Evolutionary conservation across 2,113 vertebrate genomes (phyloP), one percentile per base, ranked within the genome.

Genomic region (Vidua macroura): DNA sequence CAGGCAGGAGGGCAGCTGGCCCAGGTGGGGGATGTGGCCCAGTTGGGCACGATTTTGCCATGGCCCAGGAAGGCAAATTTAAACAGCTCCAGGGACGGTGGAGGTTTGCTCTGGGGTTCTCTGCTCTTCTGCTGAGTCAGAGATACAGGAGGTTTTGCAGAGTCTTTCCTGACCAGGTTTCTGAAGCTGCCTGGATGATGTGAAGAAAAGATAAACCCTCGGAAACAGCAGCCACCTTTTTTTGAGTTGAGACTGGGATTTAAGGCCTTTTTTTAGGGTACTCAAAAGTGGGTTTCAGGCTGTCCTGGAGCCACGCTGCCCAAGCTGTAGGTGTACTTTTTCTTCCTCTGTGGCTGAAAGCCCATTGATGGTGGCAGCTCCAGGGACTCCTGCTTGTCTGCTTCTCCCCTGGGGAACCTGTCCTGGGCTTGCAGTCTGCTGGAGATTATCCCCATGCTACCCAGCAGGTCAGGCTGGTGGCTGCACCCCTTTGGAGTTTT

Each of bases 291-390:
- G 13, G 6, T 31, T 51, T 52, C 33, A 31, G 33, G 48, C 18
- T 35, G 49, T 60, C 39, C 30, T 41, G 41, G 49, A 84, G 37
- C 24, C 2, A 2, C 8, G 3, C 24, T 70, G 43, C 28, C 4
- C 11, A 62, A 72, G 27, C 12, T 33, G 3, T 4, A 33, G 13
- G 3, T 35, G 15, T 11, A 6, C 5, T 64, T 60, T 62, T 53
- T 13, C 4, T 14, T 49, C 14, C 10, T 46, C 10, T 37, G 28
- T 25, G 49, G 27, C 21, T 82, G 20, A 6, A 56, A 43, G 11
- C 2, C 6, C 25, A 20, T 14, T 0, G 7, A 5, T 9, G 1
- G 0, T 13, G 3, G 22, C 41, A 67, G 70, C 43, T 62, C 52
- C 4, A 6, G 35, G 46, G 16, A 15, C 10, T 37, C n/a, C 5